Evolutionary conservation across 2,797 vertebrate genomes (phyloP).

Genomic region (Meriones psammophilus): DNA sequence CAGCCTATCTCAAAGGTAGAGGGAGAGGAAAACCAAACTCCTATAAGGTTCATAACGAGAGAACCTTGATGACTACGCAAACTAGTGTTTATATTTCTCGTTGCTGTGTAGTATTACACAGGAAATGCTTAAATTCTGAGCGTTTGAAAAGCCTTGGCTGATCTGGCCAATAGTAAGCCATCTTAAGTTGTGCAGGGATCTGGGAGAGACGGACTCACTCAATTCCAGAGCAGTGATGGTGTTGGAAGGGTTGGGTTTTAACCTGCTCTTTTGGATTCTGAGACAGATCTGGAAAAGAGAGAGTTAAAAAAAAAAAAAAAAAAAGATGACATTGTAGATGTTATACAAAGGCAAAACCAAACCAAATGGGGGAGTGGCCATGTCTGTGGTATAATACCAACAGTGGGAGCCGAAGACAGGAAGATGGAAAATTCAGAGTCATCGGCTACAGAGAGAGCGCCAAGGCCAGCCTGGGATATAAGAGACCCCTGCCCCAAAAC

Average conservation of each 20-base stretch:
- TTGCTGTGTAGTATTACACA: not conserved
- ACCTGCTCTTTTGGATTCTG: constrained; percentile 43
- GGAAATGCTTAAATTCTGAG: constrained; percentile 14
- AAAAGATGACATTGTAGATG: not conserved
- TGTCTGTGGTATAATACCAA: too few relatives aligned
- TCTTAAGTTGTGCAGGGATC: constrained; percentile 5
- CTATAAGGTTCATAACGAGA: not conserved
- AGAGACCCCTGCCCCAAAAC: too few relatives aligned
- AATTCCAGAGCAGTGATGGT: not conserved
- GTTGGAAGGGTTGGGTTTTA: constrained; percentile 10
- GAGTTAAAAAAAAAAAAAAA: not conserved
- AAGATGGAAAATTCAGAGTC: not conserved
- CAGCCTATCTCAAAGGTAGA: not conserved
- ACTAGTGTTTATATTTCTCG: not conserved
- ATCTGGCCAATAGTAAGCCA: not conserved
- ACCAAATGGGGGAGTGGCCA: not conserved
- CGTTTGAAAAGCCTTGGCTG: constrained; percentile 22
- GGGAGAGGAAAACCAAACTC: not conserved
- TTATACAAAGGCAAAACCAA: not conserved
- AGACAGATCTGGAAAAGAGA: constrained; percentile 49
- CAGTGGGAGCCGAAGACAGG: too few relatives aligned
- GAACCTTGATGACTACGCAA: not conserved
- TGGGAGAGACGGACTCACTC: not conserved
- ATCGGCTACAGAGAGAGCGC: not conserved
- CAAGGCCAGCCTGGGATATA: not conserved